Evolutionary conservation across 2,797 vertebrate species (phyloP).

Genomic region (Apodemus agrarius): DNA sequence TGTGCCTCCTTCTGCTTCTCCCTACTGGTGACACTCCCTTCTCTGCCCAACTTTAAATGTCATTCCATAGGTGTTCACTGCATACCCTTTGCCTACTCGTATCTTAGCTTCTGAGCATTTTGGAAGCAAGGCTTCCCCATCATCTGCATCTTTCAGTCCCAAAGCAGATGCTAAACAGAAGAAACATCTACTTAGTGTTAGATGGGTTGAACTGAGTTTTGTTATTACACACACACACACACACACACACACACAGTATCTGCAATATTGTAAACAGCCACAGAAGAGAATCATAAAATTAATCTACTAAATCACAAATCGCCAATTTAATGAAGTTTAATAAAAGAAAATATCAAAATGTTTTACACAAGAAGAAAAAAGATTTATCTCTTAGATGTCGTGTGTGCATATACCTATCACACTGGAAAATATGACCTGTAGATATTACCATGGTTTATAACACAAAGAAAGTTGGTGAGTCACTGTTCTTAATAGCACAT

Average conservation of each 20-base stretch:
- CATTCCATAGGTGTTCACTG: background rate
- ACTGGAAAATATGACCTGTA: background rate
- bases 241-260: background rate
- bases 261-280: background rate
- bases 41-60: background rate
- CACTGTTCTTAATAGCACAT: background rate
- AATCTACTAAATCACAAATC: background rate
- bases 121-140: background rate
- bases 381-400: background rate
- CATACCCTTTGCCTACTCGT: background rate
- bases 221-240: background rate
- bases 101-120: background rate
- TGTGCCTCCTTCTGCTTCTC: background rate
- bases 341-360: background rate
- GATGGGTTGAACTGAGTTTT: background rate
- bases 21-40: background rate
- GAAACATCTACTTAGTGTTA: background rate
- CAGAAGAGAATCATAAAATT: background rate
- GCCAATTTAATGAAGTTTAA: constrained; percentile 5
- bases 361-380: background rate
- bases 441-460: background rate
- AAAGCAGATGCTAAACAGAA: background rate
- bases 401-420: background rate
- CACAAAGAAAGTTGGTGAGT: background rate
- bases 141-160: background rate